A percentile compares a stretch with the other conserved stretches of the same genome.
These are phyloP conservation scores for Gandaritis pyraliata DNA, from an alignment of 2,888 invertebrate species.

Conservation along the genomic window DNA sequence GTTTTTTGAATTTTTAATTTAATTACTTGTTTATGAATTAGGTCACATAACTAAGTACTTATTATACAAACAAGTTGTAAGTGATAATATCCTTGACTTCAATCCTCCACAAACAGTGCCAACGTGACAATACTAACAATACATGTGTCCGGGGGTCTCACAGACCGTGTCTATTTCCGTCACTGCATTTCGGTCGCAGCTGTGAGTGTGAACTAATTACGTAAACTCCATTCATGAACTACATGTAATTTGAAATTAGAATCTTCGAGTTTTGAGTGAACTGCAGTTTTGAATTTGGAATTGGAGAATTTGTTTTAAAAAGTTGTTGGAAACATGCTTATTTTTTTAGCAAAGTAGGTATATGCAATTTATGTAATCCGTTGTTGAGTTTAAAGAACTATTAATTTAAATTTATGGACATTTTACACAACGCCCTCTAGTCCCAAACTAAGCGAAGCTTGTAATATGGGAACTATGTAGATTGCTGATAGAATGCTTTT, in stretches of 20 bases:
- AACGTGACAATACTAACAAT: conserved; percentile 20
- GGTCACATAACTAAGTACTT: too few species aligned
- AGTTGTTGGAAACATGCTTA: background rate
- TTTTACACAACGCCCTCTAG: too few species aligned
- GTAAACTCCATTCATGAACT: conserved; percentile 37
- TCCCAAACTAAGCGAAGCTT: too few species aligned
- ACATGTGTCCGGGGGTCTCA: conserved; percentile 37
- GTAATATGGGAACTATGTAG: too few species aligned
- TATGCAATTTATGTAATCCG: too few species aligned
- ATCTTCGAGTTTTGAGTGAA: conserved; percentile 1
- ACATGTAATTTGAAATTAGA: conserved; percentile 26
- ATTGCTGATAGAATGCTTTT: too few species aligned
- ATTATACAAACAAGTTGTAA: background rate
- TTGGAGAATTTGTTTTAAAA: background rate
- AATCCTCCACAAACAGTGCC: conserved; percentile 18
- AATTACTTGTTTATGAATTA: too few species aligned
- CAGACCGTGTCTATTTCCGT: conserved; percentile 38
- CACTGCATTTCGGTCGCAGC: conserved; percentile 40
- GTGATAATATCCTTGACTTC: conserved; percentile 15
- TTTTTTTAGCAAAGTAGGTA: background rate
- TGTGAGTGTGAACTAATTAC: conserved; percentile 44
- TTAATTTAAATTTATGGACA: too few species aligned
- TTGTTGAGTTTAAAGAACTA: too few species aligned
- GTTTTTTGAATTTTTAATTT: too few species aligned
- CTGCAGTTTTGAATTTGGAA: conserved; percentile 11